Percentiles rank a stretch among this genome's conserved stretches.
phyloP scores from a whole-genome alignment of 2,888 invertebrate genomes.

The Apomyelois bistriatella region DNA sequence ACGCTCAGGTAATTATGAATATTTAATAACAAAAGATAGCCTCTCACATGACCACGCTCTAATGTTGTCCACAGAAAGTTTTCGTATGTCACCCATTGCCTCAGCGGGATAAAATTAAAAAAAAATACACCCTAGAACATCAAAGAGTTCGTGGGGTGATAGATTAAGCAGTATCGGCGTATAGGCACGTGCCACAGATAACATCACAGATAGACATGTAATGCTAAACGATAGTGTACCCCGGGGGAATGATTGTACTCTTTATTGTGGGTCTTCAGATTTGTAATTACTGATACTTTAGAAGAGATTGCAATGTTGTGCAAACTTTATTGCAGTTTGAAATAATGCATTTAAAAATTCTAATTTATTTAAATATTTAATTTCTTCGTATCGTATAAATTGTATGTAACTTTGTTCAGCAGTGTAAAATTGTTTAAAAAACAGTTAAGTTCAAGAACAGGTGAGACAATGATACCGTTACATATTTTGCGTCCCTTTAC shows the following conservation, averaged over 20 bases:
- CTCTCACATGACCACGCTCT: too few species aligned
- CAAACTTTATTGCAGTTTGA: not conserved
- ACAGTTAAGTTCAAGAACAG: too few species aligned
- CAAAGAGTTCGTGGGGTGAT: conserved; percentile 68
- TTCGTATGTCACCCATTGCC: not conserved
- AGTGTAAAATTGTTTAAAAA: too few species aligned
- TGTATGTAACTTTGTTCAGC: too few species aligned
- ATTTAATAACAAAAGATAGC: too few species aligned
- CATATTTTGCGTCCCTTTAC: too few species aligned
- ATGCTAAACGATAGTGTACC: conserved; percentile 49
- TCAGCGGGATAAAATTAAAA: conserved; percentile 20
- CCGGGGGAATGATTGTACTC: conserved; percentile 41
- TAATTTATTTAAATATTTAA: too few species aligned
- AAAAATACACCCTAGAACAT: conserved; percentile 36
- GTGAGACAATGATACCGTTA: too few species aligned
- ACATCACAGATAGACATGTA: conserved; percentile 30
- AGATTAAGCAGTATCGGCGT: conserved; percentile 61
- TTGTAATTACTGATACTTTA: conserved; percentile 29
- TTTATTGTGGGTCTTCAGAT: conserved; percentile 35
- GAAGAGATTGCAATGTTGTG: too few species aligned
- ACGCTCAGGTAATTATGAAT: too few species aligned
- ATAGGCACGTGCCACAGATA: conserved; percentile 63
- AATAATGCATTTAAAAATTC: not conserved
- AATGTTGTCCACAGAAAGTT: too few species aligned
- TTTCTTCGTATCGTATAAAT: too few species aligned